phyloP scores from a whole-genome alignment of 2,113 vertebrate species.

The Vicugna pacos region DNA sequence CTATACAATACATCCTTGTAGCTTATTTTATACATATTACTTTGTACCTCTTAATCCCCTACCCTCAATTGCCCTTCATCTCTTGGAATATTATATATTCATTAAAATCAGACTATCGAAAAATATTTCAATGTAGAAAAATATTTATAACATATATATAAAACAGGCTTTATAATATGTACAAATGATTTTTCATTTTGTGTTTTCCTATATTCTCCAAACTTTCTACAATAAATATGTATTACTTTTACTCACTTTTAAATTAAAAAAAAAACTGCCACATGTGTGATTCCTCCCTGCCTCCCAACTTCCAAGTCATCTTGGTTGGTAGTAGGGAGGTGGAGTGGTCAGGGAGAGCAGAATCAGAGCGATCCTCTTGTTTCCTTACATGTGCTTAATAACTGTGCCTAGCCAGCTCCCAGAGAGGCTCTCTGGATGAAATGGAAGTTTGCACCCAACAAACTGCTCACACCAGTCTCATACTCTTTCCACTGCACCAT shows the following conservation, averaged over 20 bases:
- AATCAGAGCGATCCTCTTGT: neutral
- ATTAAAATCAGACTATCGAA: slow-evolving; percentile 46
- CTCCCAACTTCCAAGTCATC: neutral
- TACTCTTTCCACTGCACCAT: neutral
- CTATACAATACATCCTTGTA: neutral
- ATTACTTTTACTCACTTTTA: slow-evolving; percentile 1
- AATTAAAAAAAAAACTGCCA: neutral
- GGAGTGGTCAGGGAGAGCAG: neutral
- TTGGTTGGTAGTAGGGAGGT: neutral
- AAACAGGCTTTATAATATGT: neutral
- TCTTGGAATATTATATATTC: neutral
- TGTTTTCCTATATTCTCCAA: slow-evolving; percentile 45
- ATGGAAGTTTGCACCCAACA: neutral
- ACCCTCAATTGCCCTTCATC: neutral
- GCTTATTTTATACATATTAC: neutral
- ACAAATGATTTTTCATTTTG: slow-evolving; percentile 12
- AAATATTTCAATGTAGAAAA: slow-evolving; percentile 48
- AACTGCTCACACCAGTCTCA: neutral
- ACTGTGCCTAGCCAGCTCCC: neutral
- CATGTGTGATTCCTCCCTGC: neutral
- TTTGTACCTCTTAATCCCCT: neutral
- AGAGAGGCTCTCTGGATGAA: neutral
- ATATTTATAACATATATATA: neutral
- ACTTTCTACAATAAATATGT: slow-evolving; percentile 35
- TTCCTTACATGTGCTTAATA: neutral